Conservation (phyloP, 2,888 invertebrate species). For the Andrena flavipes region DNA sequence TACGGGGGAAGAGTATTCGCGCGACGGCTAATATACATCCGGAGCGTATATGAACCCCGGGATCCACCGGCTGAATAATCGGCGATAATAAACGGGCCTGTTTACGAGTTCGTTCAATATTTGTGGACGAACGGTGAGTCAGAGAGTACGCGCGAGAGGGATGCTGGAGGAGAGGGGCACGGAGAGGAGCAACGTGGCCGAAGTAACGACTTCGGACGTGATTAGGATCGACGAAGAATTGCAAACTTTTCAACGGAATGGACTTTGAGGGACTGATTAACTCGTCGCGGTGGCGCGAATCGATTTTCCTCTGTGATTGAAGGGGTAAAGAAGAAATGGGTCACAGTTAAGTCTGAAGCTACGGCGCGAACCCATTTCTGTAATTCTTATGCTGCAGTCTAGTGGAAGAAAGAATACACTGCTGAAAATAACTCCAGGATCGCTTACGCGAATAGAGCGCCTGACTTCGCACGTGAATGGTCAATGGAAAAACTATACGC, state of each 20-base stretch:
- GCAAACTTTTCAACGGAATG: constrained; percentile 7
- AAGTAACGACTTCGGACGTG: neutral
- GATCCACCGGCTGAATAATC: constrained; percentile 47
- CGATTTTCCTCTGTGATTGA: neutral
- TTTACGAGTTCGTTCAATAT: constrained; percentile 40
- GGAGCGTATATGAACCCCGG: constrained; percentile 23
- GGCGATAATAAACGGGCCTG: constrained; percentile 35
- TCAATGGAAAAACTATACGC: neutral
- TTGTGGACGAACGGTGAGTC: constrained; percentile 29
- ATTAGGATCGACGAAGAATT: constrained; percentile 24
- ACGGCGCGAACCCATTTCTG: neutral
- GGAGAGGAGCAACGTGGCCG: neutral
- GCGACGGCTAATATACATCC: constrained; percentile 16
- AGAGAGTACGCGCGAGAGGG: neutral
- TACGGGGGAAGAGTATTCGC: neutral
- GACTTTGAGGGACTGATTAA: constrained; percentile 1
- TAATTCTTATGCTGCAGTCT: neutral
- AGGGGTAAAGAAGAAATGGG: constrained; percentile 3
- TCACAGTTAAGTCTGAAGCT: neutral
- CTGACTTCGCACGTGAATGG: neutral
- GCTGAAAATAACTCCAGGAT: neutral
- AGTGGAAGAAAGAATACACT: neutral
- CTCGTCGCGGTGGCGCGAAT: neutral
- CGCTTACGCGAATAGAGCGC: neutral
- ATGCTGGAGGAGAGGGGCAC: neutral